Evolutionary conservation across 2,113 vertebrate genomes (phyloP), one percentile per base, ranked within the genome.

Genomic region (Ciconia maguari): DNA sequence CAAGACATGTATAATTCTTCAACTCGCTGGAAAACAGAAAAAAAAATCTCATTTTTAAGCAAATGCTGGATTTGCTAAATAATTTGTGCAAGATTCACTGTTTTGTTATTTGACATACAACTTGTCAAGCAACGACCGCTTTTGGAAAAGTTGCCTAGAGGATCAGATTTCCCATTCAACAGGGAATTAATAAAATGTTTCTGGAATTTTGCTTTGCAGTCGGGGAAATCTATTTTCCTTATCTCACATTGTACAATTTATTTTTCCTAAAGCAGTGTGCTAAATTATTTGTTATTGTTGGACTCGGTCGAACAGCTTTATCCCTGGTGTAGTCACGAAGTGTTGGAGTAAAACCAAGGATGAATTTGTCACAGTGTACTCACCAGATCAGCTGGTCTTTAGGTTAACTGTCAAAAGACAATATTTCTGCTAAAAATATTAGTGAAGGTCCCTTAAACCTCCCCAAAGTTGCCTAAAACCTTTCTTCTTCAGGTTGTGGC

Each of bases 271-370:
- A 96, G 95, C 93, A 95, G 89, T 94, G 89, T 91, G 95, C 90
- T 97, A 94, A 95, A 95, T 96, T 95, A 94, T 96, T 97, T 97
- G 96, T 97, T 97, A 74, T 97, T 97, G 78, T 96, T 97, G 97
- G 96, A 96, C 87, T 88, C 6, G 3, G 75, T 94, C 2, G 3
- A 93, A 72, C 82, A 83, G 91, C 52, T 94, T 94, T 90, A 81
- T 95, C 91, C 84, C 87, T 94, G 75, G 55, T 94, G 95, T 77
- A 97, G 93, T 90, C 94, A 94, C 6, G 0, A 91, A 94, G 75
- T 64, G 72, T 64, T 97, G 97, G 96, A 97, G 75, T 89, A 80
- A 93, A 90, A 93, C 91, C 94, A 96, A 95, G 46, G 84, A 80
- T 91, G 93, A 95, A 96, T 96, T 96, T 97, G 94, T 97, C 93